Evolutionary conservation across 2,797 vertebrate species (phyloP), one percentile per base, ranked within the genome.

Genomic region (Myiotriccus ornatus): DNA sequence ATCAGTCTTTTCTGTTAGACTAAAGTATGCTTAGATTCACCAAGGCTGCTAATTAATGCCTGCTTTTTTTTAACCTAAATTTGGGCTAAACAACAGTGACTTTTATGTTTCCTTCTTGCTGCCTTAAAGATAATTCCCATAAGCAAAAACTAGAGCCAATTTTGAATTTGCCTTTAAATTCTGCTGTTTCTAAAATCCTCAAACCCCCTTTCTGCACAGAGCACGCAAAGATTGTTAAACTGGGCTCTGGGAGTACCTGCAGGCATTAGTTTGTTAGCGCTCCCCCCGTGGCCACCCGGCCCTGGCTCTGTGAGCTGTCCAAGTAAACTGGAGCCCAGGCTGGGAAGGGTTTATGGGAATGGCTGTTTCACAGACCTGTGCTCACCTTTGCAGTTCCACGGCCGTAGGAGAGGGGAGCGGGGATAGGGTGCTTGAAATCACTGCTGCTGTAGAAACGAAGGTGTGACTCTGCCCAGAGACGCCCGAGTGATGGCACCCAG

Each of bases 201-300:
- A 69, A 76, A 69, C 14, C 9, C 68, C 28, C 65, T 64, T 65
- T 37, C 14, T 74, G 64, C 56, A 67, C 67, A 57, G 93, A 75
- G 60, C n/a, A 9, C 12, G 49, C 25, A 34, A 49, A 81, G 49
- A 43, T 43, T 41, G 55, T 63, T 12, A 59, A 57, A 57, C 1
- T 32, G 14, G 27, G 8, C n/a, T 87, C 78, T 5, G 6, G 52
- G 79, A 79, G 62, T 60, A 63, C 50, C 47, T 87, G 43, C 30
- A 79, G 60, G 2, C 7, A 52, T 47, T 25, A 44, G 25, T 57
- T 21, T 0, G 1, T 84, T 69, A 56, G 28, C 15, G 25, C 20
- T 78, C 24, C 25, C 35, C 53, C 27, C 0, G 0, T 5, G 24
- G 34, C 6, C 28, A 53, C 28, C 27, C 1, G 2, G 68, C 57